Base-by-base conservation (phyloP, 2,888 invertebrate species). In the Ecliptopera silaceata region DNA sequence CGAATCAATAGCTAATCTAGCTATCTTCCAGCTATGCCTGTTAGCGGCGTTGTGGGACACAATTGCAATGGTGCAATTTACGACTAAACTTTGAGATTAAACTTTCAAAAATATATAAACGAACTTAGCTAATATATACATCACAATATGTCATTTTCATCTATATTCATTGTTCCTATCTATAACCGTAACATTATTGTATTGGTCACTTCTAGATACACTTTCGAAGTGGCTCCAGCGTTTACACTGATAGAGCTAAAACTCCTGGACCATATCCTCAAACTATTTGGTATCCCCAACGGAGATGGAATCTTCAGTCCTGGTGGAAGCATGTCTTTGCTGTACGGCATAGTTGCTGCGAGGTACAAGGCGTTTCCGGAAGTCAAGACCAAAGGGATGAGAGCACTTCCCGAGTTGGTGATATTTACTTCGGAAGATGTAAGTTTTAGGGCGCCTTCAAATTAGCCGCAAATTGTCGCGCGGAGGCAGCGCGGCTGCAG, bases 291-390 rank as follows among this genome's bases (percentile, higher is more conserved):
- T 0, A 94, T 94, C 53, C 87, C 91, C 4, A 80, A 93, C 17
- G 95, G 95, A 0, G 96, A 96, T 74, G 96, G 96, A 1, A 95
- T 96, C 46, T 94, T 96, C 72, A 92, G 94, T 39, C 96, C 96
- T 3, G 96, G 97, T 15, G 97, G 97, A 1, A 96, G 96, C 44
- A 88, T 95, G 38, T 94, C 96, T 2, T 95, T 96, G 79, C 93
- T 97, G 91, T 96, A 96, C 72, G 96, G 93, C 0, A 89, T 97
- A 69, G 94, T 95, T 0, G 82, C 96, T 6, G 97, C 97, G 0
- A 91, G 97, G 56, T 95, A 93, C 71, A 92, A 92, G 58, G 86
- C 86, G 22, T 92, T 93, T 56, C 97, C 97, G 0, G 88, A 94
- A 3, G 91, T 94, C 1, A 97, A 97, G 75, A 84, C 86, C 0